Conservation (phyloP, 1,140 invertebrate genomes). For the Scaptomyza graminum region DNA sequence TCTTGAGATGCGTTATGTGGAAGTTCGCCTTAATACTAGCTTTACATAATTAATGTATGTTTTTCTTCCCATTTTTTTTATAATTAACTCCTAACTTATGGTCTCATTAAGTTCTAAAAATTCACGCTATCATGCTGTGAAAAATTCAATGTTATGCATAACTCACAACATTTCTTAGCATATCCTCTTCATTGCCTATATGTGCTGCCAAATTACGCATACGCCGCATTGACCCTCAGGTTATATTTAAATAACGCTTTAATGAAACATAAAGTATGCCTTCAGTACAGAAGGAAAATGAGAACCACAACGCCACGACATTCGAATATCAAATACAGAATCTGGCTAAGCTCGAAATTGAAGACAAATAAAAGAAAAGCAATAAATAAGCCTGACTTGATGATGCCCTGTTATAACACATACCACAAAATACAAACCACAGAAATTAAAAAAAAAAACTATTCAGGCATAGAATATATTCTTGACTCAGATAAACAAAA, state of each 20-base stretch:
- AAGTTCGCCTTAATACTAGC: too few relatives aligned
- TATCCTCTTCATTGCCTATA: conserved; percentile 30
- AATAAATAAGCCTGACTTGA: conserved; percentile 16
- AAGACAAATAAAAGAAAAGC: conserved; percentile 5
- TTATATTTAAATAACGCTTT: conserved; percentile 61
- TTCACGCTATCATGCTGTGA: neutral
- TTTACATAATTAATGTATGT: too few relatives aligned
- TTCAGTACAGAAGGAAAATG: conserved; percentile 36
- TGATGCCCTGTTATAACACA: neutral
- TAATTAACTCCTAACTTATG: too few relatives aligned
- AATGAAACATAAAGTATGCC: conserved; percentile 65
- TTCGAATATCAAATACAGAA: conserved; percentile 56
- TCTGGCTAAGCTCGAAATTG: conserved; percentile 25
- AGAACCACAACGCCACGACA: conserved; percentile 39
- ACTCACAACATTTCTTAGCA: neutral
- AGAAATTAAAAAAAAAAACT: too few relatives aligned
- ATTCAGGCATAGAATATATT: too few relatives aligned
- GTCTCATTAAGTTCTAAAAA: too few relatives aligned
- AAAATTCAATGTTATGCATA: neutral
- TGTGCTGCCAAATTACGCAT: conserved; percentile 63
- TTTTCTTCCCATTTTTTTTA: too few relatives aligned
- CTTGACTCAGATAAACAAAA: too few relatives aligned
- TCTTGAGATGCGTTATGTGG: too few relatives aligned
- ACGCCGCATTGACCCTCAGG: conserved; percentile 62
- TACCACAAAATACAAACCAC: too few relatives aligned